phyloP scores from a whole-genome alignment of 1,140 invertebrate genomes.

The Bombus ignitus region DNA sequence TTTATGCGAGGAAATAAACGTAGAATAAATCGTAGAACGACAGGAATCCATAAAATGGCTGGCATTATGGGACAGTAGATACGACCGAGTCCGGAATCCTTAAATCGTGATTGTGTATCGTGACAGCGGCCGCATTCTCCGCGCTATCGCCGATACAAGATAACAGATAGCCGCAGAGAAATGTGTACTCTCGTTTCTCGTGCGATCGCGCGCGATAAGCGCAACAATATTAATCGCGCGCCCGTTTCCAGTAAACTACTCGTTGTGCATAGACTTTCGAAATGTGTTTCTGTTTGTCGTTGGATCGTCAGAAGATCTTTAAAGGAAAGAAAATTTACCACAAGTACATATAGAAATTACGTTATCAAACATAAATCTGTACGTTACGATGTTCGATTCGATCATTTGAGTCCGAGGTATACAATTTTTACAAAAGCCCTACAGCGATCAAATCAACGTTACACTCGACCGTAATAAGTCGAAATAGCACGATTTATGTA shows the following conservation, averaged over 20 bases:
- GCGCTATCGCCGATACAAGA: conserved; percentile 8
- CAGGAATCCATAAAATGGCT: conserved; percentile 13
- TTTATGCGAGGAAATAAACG: neutral
- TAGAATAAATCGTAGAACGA: neutral
- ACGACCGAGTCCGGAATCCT: conserved; percentile 9
- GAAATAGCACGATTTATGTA: no score
- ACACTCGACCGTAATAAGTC: no score
- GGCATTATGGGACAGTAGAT: neutral
- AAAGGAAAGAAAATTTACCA: no score
- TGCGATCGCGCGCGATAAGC: neutral
- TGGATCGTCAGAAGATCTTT: no score
- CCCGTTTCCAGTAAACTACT: neutral
- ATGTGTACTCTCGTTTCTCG: conserved; percentile 27
- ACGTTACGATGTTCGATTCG: no score
- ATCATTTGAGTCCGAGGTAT: no score
- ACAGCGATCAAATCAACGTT: no score
- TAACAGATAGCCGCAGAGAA: conserved; percentile 25
- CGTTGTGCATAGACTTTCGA: no score
- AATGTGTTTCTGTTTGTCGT: no score
- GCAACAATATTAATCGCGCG: conserved; percentile 19
- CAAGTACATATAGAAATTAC: no score
- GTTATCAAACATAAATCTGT: no score
- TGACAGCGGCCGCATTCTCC: neutral
- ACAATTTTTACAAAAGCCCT: no score
- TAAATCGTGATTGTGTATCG: conserved; percentile 24